Conservation (phyloP, 2,888 invertebrate genomes). For the Macrosoma leucophasiata region DNA sequence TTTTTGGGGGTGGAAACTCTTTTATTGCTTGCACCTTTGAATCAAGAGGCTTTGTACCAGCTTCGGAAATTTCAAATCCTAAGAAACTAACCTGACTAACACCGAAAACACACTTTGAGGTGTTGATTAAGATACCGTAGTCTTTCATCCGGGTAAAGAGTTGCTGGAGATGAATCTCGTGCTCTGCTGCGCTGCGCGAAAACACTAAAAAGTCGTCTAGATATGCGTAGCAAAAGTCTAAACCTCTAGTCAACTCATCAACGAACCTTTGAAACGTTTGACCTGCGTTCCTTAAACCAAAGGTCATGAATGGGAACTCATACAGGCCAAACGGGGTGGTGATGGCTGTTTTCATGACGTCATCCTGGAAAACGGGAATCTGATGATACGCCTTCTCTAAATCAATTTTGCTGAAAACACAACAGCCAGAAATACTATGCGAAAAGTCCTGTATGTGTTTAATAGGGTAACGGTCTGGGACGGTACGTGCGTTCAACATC, state of each 20-base stretch:
- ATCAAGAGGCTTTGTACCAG: neutral
- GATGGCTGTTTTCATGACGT: no score
- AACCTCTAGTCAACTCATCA: constrained; percentile 21
- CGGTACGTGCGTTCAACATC: no score
- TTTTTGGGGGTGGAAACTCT: neutral
- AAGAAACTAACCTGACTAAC: neutral
- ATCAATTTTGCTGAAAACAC: no score
- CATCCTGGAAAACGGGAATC: no score
- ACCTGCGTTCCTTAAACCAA: no score
- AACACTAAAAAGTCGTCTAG: constrained; percentile 32
- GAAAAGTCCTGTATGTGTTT: no score
- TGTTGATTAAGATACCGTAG: neutral
- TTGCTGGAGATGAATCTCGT: neutral
- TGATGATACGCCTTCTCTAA: no score
- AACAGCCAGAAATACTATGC: no score
- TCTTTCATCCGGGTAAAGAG: neutral
- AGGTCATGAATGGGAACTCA: no score
- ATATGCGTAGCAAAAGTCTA: constrained; percentile 26
- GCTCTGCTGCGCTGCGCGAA: constrained; percentile 18
- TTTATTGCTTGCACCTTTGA: neutral
- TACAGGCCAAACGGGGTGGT: no score
- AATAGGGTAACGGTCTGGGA: no score
- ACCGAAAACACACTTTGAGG: neutral
- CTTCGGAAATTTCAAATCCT: neutral
- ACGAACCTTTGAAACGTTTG: no score